These are phyloP conservation scores for Lichenostomus cassidix DNA, from an alignment of 2,113 vertebrate species.

Conservation along the genomic window DNA sequence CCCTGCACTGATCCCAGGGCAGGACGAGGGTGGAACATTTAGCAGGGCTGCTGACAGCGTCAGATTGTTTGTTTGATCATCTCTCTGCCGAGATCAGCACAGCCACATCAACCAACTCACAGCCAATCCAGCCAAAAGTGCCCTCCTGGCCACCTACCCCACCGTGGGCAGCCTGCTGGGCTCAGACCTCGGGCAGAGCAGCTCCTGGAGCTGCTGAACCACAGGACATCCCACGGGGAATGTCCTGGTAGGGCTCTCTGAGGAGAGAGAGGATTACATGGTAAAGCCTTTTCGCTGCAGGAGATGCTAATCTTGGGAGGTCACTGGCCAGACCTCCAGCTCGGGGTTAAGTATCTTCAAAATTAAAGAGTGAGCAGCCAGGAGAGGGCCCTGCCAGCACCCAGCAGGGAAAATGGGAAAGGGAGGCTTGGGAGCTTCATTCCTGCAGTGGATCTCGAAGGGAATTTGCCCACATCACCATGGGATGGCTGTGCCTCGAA, in stretches of 20 bases:
- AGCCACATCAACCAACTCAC: not conserved
- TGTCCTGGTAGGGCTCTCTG: not conserved
- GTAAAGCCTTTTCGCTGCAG: not conserved
- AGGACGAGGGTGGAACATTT: accelerated
- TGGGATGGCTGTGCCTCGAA: not conserved
- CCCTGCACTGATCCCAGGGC: not conserved
- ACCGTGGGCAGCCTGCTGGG: accelerated
- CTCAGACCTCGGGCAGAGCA: accelerated
- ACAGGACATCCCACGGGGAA: not conserved
- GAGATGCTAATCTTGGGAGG: not conserved
- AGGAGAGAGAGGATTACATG: not conserved
- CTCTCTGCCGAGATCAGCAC: not conserved
- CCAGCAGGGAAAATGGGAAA: not conserved
- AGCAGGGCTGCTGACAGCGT: not conserved
- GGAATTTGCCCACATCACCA: not conserved
- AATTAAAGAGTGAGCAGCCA: not conserved
- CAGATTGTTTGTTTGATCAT: not conserved
- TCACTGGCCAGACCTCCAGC: not conserved
- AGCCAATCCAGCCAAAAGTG: not conserved
- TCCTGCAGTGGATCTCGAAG: not conserved
- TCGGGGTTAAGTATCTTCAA: not conserved
- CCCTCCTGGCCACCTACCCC: not conserved
- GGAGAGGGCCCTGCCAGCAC: not conserved
- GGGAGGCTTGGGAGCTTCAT: not conserved
- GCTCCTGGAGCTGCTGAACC: accelerated